phyloP scores from a whole-genome alignment of 2,113 vertebrate genomes.

The Ophthalmotilapia sp. region DNA sequence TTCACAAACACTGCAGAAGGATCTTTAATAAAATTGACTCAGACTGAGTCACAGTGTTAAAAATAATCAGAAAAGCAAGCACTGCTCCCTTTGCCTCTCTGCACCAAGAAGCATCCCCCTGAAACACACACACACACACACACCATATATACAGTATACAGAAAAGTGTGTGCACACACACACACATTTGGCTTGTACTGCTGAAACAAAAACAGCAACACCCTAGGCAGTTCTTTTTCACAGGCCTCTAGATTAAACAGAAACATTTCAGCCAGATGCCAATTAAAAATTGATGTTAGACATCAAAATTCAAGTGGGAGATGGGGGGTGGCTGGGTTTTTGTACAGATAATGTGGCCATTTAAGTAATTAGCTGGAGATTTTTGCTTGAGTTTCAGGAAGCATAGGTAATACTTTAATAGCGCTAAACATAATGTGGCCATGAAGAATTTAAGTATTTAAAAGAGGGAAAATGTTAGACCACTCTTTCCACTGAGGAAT shows the following conservation, averaged over 20 bases:
- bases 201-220: no score
- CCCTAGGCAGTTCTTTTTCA: neutral
- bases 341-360: neutral
- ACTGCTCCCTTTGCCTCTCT: slow-evolving; percentile 4
- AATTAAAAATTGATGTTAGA: slow-evolving; percentile 11
- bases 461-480: neutral
- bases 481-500: neutral
- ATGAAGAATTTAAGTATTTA: neutral
- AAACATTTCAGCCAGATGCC: neutral
- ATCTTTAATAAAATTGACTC: slow-evolving; percentile 49
- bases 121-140: neutral
- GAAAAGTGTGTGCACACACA: neutral
- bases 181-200: no score
- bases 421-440: neutral
- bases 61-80: slow-evolving; percentile 42
- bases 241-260: neutral
- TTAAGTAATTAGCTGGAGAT: neutral
- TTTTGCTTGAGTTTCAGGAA: neutral
- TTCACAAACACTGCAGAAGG: slow-evolving; percentile 20
- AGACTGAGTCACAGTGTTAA: slow-evolving; percentile 53
- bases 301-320: slow-evolving; percentile 8
- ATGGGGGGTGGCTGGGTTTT: neutral
- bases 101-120: neutral
- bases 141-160: neutral
- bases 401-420: neutral